Conservation (phyloP, 2,113 vertebrate genomes). For the Procavia capensis region DNA sequence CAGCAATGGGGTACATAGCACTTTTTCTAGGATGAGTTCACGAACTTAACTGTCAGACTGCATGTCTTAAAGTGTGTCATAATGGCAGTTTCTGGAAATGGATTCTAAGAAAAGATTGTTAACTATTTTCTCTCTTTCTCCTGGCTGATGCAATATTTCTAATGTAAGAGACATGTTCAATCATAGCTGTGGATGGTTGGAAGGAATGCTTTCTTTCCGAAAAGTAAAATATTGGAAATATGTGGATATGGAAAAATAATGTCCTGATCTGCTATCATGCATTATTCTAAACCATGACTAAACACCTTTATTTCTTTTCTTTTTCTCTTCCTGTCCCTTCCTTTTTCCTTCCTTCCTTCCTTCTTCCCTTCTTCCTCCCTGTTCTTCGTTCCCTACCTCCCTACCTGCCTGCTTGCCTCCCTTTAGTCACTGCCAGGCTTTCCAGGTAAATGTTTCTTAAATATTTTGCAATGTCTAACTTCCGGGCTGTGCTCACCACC, state of each 20-base stretch:
- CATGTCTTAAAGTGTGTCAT: neutral
- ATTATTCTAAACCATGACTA: neutral
- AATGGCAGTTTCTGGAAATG: neutral
- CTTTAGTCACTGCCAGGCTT: neutral
- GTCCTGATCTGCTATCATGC: neutral
- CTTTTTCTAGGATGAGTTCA: too few species aligned
- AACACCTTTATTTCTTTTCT: neutral
- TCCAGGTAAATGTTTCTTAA: neutral
- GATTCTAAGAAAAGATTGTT: neutral
- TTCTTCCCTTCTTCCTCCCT: too few species aligned
- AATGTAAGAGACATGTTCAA: conserved; percentile 7
- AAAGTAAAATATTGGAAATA: conserved; percentile 48
- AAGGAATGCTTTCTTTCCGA: conserved; percentile 14
- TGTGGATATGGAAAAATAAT: neutral
- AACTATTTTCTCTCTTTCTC: conserved; percentile 12
- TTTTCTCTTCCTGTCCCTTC: neutral
- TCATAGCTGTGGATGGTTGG: neutral
- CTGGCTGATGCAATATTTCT: neutral
- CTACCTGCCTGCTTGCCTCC: too few species aligned
- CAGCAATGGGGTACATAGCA: too few species aligned
- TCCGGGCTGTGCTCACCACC: neutral
- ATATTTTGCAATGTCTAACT: conserved; percentile 19
- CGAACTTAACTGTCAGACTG: too few species aligned
- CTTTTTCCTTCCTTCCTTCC: too few species aligned
- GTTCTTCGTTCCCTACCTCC: too few species aligned